Evolutionary conservation across 2,113 vertebrate genomes (phyloP), one percentile per base, ranked within the genome.

Genomic region (Brachionichthys hirsutus): DNA sequence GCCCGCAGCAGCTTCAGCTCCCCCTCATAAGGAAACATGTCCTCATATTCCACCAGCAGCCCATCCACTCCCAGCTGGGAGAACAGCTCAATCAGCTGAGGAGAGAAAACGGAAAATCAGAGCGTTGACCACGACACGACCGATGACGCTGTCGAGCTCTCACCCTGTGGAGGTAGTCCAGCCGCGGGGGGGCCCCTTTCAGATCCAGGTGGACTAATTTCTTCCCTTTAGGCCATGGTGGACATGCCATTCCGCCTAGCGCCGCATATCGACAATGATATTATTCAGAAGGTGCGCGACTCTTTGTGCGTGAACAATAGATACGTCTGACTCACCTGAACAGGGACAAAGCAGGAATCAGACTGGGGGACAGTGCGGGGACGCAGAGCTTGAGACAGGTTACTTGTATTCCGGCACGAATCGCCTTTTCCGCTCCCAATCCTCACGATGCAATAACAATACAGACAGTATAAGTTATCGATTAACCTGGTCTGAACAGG

Each of bases 11-110:
- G 62, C 81, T 75, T 75, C 75, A 99, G 87, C 20, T 85, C 88
- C 13, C 93, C 94, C 13, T 91, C 80, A 35, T 97, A 99, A 0
- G 97, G 96, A 78, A 98, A 99, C 88, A 94, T 93, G 81, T 99
- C 96, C 75, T 99, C 97, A 42, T 98, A 98, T 57, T 99, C 97
- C 62, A 99, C 77, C 71, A 99, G 92, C 44, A 99, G 80, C 6
- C 95, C 95, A 0, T 92, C 89, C 0, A 92, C 96, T 20, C 95
- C 96, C 45, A 99, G 87, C 2, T 81, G 41, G 2, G 74, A 92
- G 85, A 97, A 91, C 57, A 95, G 75, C 10, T 93, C 92, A 9
- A 99, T 92, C 42, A 97, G 62, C 97, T 99, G 85, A 47, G 12
- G 17, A 61, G 45, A 55, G 2, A 17, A 19, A 45, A 60, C 12